Base-by-base conservation (phyloP, 2,113 vertebrate species). In the Nanorana parkeri region DNA sequence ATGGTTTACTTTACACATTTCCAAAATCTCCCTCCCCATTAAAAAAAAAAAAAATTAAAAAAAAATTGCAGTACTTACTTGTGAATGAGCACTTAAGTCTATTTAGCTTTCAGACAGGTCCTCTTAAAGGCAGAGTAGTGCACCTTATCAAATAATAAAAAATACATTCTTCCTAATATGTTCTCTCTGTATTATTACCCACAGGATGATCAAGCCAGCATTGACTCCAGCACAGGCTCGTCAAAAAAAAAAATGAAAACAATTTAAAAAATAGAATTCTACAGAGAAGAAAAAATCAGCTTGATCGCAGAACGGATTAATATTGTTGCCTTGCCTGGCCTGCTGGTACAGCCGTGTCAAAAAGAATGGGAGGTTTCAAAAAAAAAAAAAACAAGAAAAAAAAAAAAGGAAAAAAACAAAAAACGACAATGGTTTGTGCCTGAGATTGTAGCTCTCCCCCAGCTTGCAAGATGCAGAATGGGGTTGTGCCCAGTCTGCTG, bases 381-480 rank as follows among this genome's bases (percentile, higher is more conserved):
- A 81, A 65, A 81, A 81, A 81, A 80, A 80, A 81, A 81, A 81
- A 81, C 72, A 65, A 51, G 26, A 60, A 36, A 71, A 58, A 21
- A 65, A 51, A 51, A 60, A 36, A 71, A 58, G 16, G n/a, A 60
- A 28, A 32, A 36, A 67, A 77, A 77, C 66, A 81, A 81, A 74
- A 81, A 81, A 52, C 47, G 20, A 56, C 61, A 81, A 75, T 74
- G 71, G 69, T 66, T 56, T 75, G 69, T 66, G 69, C 71, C 69
- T 75, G 47, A 66, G 69, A 67, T 19, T 78, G 78, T 81, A 66
- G 47, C 58, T 73, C 65, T 77, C 74, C 41, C 41, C 74, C 58
- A 78, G 82, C 56, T 77, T 77, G 77, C 66, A 83, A 74, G 82
- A 78, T 83, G 82, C 74, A 72, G 82, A 78, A 74, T 78, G 82